phyloP scores from a whole-genome alignment of 2,797 vertebrate species.

The Podarcis siculus region DNA sequence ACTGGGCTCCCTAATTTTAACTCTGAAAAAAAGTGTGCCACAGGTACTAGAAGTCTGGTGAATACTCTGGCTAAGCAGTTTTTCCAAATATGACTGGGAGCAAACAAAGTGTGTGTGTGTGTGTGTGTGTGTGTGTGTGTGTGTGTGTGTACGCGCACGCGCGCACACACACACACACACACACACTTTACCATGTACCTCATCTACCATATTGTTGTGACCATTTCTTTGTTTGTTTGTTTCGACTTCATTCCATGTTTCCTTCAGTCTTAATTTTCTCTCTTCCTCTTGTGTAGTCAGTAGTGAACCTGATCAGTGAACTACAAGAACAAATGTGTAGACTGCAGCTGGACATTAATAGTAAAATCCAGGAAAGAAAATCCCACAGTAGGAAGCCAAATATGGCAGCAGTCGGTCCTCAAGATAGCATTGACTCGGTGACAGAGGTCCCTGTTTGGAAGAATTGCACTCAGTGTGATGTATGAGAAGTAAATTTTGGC shows the following conservation, averaged over 20 bases:
- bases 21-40: not conserved
- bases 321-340: constrained; percentile 98
- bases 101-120: not conserved
- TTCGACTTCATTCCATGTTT: constrained; percentile 27
- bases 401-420: constrained; percentile 66
- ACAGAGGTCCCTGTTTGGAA: constrained; percentile 77
- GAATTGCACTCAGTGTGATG: constrained; percentile 81
- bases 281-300: constrained; percentile 83
- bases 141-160: too few species aligned
- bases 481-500: constrained; percentile 83
- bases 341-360: constrained; percentile 96
- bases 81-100: not conserved
- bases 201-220: not conserved
- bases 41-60: not conserved
- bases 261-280: constrained; percentile 41
- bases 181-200: not conserved
- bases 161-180: not conserved
- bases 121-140: too few species aligned
- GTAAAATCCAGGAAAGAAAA: constrained; percentile 92
- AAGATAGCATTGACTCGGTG: constrained; percentile 61
- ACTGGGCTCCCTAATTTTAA: not conserved
- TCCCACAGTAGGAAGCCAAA: constrained; percentile 80
- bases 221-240: not conserved
- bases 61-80: not conserved
- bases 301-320: constrained; percentile 98